A percentile compares a stretch with the other conserved stretches of the same genome.
Evolutionary conservation across 2,113 vertebrate species (phyloP).

Genomic region (Neoarius graeffei): DNA sequence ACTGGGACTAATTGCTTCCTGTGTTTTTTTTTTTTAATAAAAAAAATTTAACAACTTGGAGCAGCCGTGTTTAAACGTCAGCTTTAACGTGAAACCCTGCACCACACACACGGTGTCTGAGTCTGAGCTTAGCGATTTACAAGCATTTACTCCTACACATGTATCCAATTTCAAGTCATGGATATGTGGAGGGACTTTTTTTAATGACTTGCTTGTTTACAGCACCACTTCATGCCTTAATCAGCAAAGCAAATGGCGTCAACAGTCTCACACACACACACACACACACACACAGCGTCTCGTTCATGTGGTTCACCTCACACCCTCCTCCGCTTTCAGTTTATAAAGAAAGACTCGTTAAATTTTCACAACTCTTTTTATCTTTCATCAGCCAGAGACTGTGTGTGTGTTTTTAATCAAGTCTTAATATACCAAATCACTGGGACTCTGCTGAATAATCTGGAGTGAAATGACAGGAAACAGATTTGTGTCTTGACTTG

Average conservation of each 20-base stretch:
- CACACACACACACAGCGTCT: neutral
- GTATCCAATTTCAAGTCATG: slow-evolving; percentile 54
- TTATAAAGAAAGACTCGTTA: slow-evolving; percentile 12
- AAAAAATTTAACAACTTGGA: neutral
- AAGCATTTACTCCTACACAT: slow-evolving; percentile 40
- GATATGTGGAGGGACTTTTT: slow-evolving; percentile 8
- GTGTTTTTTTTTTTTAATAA: neutral
- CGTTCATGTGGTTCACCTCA: slow-evolving; percentile 56
- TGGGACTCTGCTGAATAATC: neutral
- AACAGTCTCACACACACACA: slow-evolving; percentile 44
- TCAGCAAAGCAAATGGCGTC: slow-evolving; percentile 39
- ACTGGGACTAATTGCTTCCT: neutral
- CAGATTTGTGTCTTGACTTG: neutral
- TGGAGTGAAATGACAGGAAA: neutral
- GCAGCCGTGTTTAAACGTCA: slow-evolving; percentile 37
- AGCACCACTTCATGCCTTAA: slow-evolving; percentile 26
- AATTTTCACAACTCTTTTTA: slow-evolving; percentile 56
- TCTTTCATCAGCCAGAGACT: slow-evolving; percentile 49
- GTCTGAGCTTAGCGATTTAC: slow-evolving; percentile 48
- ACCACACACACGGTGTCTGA: slow-evolving; percentile 21
- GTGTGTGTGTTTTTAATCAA: slow-evolving; percentile 49
- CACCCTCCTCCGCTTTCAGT: neutral
- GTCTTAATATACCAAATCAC: neutral
- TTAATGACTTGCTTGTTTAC: slow-evolving; percentile 46
- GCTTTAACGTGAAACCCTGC: slow-evolving; percentile 21